Percentiles rank a stretch among this genome's conserved stretches.
phyloP scores from a whole-genome alignment of 2,797 vertebrate species.

The Coendou prehensilis region DNA sequence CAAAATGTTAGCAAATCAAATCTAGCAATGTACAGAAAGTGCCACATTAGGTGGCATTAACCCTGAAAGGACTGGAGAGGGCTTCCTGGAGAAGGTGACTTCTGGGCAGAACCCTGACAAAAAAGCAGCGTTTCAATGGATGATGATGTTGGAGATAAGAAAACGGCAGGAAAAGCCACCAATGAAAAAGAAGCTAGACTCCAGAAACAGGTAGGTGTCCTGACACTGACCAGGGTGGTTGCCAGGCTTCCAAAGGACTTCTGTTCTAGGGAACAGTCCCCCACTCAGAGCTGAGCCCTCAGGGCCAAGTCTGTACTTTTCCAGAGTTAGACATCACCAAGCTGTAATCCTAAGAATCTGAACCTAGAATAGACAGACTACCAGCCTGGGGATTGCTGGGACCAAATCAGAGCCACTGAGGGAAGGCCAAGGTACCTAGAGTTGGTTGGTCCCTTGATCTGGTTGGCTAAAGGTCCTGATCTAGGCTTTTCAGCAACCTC shows the following conservation, averaged over 20 bases:
- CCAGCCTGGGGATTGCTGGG: background rate
- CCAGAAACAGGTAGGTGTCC: background rate
- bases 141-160: background rate
- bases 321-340: background rate
- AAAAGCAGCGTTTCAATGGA: background rate
- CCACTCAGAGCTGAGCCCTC: background rate
- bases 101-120: background rate
- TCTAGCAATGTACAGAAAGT: background rate
- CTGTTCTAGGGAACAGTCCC: background rate
- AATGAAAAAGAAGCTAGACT: background rate
- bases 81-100: constrained; percentile 17
- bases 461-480: background rate
- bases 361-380: background rate
- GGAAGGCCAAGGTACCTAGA: background rate
- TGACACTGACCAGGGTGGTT: background rate
- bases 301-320: background rate
- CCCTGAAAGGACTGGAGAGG: background rate
- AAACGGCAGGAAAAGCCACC: background rate
- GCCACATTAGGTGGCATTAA: background rate
- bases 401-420: background rate
- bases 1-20: constrained; percentile 1
- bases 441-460: background rate
- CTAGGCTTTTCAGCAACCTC: background rate
- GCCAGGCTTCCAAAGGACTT: background rate
- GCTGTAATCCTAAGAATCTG: background rate